These are phyloP conservation scores for Nycticorax nycticorax DNA, from an alignment of 2,113 vertebrate genomes.

Conservation along the genomic window DNA sequence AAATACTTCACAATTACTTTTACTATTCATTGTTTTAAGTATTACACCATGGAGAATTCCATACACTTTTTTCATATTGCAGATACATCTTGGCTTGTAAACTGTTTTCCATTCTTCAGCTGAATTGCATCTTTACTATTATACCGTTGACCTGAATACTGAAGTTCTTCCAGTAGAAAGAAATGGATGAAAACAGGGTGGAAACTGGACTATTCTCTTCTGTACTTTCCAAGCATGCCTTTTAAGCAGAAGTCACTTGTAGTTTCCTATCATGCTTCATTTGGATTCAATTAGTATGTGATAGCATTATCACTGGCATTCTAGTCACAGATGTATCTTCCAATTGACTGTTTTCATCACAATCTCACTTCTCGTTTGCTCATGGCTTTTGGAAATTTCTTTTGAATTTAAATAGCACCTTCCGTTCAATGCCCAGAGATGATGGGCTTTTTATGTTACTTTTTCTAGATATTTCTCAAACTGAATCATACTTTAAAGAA, in stretches of 20 bases:
- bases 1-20: background rate
- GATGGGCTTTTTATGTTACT: background rate
- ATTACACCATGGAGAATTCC: background rate
- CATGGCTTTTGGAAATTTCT: background rate
- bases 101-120: background rate
- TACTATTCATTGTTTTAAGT: background rate
- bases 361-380: background rate
- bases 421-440: background rate
- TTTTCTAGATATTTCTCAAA: conserved; percentile 20
- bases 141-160: background rate
- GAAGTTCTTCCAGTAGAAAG: background rate
- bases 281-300: background rate
- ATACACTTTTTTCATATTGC: background rate
- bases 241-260: background rate
- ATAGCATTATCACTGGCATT: background rate
- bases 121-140: background rate
- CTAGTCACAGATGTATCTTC: background rate
- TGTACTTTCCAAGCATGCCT: background rate
- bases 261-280: background rate
- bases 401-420: background rate
- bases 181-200: background rate
- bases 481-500: background rate
- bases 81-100: background rate
- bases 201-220: background rate
- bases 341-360: background rate